phyloP scores from a whole-genome alignment of 2,888 invertebrate species.

The Platycheirus albimanus region DNA sequence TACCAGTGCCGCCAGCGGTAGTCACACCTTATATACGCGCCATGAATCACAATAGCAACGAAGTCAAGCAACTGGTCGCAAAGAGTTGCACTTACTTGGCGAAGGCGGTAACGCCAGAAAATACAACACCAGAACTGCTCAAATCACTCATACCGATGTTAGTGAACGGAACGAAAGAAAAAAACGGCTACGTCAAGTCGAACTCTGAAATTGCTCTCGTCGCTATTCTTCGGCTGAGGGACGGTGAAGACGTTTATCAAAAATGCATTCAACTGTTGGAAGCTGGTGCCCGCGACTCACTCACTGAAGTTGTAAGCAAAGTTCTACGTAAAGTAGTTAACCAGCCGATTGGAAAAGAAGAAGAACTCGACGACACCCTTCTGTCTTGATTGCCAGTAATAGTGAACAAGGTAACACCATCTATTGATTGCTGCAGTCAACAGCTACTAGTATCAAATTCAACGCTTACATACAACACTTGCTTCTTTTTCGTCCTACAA shows the following conservation, averaged over 20 bases:
- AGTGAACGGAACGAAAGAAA: constrained; percentile 99
- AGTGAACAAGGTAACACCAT: constrained; percentile 4
- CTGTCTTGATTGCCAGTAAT: constrained; percentile 86
- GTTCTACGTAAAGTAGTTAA: constrained; percentile 90
- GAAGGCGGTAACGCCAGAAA: constrained; percentile 85
- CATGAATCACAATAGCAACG: constrained; percentile 97
- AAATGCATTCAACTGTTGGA: constrained; percentile 91
- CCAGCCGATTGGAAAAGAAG: constrained; percentile 92
- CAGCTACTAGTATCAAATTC: constrained; percentile 34
- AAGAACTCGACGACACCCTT: constrained; percentile 96
- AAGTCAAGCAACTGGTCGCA: constrained; percentile 95
- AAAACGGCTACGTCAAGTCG: constrained; percentile 96
- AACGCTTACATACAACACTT: constrained; percentile 37
- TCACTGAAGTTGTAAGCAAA: constrained; percentile 94
- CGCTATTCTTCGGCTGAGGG: constrained; percentile 90
- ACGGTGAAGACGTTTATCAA: constrained; percentile 89
- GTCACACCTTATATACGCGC: constrained; percentile 91
- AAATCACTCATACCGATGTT: constrained; percentile 93
- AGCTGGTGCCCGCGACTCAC: constrained; percentile 93
- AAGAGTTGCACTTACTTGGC: constrained; percentile 90
- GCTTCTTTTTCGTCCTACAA: constrained; percentile 19
- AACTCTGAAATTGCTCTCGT: constrained; percentile 97
- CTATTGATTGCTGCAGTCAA: constrained; percentile 28
- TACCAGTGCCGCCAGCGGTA: constrained; percentile 86
- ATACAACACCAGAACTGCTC: constrained; percentile 87